Evolutionary conservation across 2,797 vertebrate genomes (phyloP).

Genomic region (Buphagus erythrorhynchus): DNA sequence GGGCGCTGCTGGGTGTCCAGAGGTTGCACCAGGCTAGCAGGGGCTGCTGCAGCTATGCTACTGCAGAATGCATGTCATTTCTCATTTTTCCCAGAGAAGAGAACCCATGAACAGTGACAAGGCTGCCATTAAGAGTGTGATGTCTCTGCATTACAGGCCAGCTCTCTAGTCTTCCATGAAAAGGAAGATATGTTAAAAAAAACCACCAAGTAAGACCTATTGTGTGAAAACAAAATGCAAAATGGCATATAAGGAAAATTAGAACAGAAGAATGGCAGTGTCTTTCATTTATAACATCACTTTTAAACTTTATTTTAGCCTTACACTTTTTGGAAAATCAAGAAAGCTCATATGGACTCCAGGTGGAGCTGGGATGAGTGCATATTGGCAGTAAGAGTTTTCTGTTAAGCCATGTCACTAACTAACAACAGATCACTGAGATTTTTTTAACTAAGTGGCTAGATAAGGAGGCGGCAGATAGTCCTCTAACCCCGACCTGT

Average conservation of each 20-base stretch:
- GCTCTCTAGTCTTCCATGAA: neutral
- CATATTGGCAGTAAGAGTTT: neutral
- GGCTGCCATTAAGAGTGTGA: neutral
- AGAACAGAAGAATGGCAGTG: neutral
- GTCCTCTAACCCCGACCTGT: neutral
- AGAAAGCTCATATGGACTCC: neutral
- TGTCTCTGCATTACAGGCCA: neutral
- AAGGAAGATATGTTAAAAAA: neutral
- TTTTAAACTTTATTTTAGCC: neutral
- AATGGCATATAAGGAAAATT: neutral
- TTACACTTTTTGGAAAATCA: neutral
- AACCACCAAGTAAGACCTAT: rapidly evolving
- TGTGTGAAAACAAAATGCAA: neutral
- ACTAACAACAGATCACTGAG: neutral
- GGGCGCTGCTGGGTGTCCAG: neutral
- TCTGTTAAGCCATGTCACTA: neutral
- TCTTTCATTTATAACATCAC: neutral
- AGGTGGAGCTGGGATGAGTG: neutral
- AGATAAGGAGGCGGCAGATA: neutral
- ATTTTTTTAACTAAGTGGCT: neutral
- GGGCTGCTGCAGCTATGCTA: neutral
- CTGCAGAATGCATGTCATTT: neutral
- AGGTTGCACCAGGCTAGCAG: neutral
- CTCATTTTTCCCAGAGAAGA: neutral
- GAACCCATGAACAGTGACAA: neutral